Conservation (phyloP, 2,888 invertebrate genomes). For the Argyra leucocephala region DNA sequence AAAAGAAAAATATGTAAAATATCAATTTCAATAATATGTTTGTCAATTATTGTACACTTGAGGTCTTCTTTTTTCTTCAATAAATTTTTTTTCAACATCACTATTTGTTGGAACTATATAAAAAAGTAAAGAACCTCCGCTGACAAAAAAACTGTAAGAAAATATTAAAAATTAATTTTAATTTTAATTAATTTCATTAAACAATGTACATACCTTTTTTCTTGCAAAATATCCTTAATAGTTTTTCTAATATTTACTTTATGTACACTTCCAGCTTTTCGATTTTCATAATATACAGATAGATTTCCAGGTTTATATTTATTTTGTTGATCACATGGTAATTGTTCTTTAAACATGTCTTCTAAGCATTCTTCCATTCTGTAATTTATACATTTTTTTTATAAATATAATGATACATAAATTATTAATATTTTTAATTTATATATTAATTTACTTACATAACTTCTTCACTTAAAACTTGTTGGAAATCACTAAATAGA, state of each 20-base stretch:
- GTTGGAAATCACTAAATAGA: constrained; percentile 76
- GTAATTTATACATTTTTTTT: constrained; percentile 15
- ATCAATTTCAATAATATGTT: no score
- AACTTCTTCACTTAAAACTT: constrained; percentile 65
- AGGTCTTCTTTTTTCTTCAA: constrained; percentile 33
- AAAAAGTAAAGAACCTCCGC: constrained; percentile 38
- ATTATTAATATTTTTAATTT: constrained; percentile 16
- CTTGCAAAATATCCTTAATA: constrained; percentile 51
- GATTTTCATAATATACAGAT: constrained; percentile 66
- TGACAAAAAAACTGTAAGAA: constrained; percentile 35
- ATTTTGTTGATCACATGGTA: constrained; percentile 60
- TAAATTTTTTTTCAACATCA: constrained; percentile 35
- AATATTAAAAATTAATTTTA: not conserved
- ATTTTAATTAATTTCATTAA: not conserved
- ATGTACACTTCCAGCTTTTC: constrained; percentile 50
- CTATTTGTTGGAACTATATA: constrained; percentile 38
- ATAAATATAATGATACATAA: constrained; percentile 17
- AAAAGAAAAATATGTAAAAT: no score
- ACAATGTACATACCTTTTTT: constrained; percentile 38
- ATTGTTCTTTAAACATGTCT: constrained; percentile 58
- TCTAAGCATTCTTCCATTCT: constrained; percentile 54
- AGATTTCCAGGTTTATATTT: constrained; percentile 54
- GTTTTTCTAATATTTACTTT: constrained; percentile 49
- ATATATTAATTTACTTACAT: constrained; percentile 40
- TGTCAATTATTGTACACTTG: constrained; percentile 27